Base-by-base conservation (phyloP, 2,888 invertebrate genomes). In the Yponomeuta malinellus region DNA sequence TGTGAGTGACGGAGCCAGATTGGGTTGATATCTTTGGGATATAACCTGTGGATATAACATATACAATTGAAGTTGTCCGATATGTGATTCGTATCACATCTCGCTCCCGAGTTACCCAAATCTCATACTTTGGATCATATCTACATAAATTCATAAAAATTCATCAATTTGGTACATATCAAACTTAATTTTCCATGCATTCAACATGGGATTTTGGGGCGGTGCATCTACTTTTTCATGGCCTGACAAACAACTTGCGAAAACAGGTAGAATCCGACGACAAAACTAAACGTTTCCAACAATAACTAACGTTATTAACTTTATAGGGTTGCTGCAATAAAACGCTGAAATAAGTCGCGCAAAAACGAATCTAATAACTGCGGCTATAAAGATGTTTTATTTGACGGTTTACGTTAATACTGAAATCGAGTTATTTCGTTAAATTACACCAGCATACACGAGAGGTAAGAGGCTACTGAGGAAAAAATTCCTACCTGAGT, bases 401-500 rank as follows among this genome's bases (percentile, higher is more conserved):
- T 69, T 52, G 69, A 69, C 69, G 59, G 69, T 12, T 69, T 69
- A 59, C 52, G 43, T 68, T 68, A 68, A 52, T 68, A 69, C 29
- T 59, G n/a, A 52, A 52, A 69, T 52, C 69, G 31, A 69, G 52
- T 69, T 59, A 52, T 59, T 69, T 69, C 69, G 69, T 33, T 69
- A 31, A 69, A 52, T 29, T 15, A 33, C 48, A 48, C 15, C 69
- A 48, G 29, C 48, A 31, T 29, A 33, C 48, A 10, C 59, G 2
- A 15, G 59, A 10, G 48, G n/a, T n/a, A 15, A 12, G 52, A 15
- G 23, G 9, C 15, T 43, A 75, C 73, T 75, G 76, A 74, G 73
- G 72, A 73, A 74, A 74, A 78, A 79, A 79, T 74, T 76, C 23
- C 83, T 89, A 90, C 90, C 89, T 89, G 89, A 80, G 31, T 33